Percentiles rank a stretch among this genome's conserved stretches.
Evolutionary conservation across 2,113 vertebrate species (phyloP).

Genomic region (Eretmochelys imbricata): DNA sequence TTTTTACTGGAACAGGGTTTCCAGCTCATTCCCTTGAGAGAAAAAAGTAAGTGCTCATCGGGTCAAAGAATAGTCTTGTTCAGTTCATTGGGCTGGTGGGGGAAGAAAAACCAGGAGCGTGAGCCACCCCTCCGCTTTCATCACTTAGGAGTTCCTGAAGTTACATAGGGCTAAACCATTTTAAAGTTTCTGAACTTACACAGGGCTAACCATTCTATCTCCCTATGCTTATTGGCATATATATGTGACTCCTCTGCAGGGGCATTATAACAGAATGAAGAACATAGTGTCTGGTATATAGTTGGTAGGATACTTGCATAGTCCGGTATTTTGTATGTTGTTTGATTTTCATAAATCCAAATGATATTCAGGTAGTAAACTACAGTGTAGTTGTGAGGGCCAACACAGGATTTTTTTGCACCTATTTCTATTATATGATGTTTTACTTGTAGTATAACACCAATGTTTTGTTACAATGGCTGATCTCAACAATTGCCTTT

Average conservation of each 20-base stretch:
- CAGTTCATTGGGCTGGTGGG: background rate
- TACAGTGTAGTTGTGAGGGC: background rate
- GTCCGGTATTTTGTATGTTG: background rate
- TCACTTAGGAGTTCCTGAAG: background rate
- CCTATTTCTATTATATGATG: background rate
- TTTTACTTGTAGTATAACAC: background rate
- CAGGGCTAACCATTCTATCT: background rate
- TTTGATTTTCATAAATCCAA: background rate
- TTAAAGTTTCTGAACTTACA: background rate
- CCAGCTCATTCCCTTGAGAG: background rate
- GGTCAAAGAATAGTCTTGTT: background rate
- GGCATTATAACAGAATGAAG: background rate
- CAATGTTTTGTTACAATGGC: background rate
- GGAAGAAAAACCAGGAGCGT: background rate
- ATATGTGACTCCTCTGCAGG: background rate
- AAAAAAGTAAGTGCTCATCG: background rate
- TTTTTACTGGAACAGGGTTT: background rate
- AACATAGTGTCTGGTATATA: background rate
- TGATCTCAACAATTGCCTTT: background rate
- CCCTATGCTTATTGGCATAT: background rate
- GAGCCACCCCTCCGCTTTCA: background rate
- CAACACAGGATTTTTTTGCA: background rate
- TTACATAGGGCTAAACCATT: background rate
- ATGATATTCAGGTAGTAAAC: background rate
- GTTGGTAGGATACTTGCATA: background rate